Evolutionary conservation across 2,113 vertebrate species (phyloP).

Genomic region (Danionella cerebrum): DNA sequence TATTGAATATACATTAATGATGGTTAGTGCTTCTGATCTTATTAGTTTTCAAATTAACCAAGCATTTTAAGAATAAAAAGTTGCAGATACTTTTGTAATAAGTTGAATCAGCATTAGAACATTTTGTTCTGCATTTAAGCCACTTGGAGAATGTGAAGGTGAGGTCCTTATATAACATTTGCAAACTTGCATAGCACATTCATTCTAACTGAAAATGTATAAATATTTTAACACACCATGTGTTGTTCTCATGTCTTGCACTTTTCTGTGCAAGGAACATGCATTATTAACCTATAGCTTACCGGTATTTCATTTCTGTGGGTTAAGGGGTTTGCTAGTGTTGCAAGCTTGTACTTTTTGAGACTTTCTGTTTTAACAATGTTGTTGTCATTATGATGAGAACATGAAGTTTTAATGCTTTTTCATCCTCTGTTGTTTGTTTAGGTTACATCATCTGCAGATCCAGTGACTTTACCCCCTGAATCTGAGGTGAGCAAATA

Average conservation of each 20-base stretch:
- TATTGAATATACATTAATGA: too few relatives aligned
- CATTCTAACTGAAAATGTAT: too few relatives aligned
- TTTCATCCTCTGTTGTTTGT: neutral
- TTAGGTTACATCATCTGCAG: neutral
- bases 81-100: neutral
- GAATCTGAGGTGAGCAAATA: slow-evolving; percentile 3
- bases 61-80: neutral
- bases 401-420: neutral
- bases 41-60: neutral
- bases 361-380: too few relatives aligned
- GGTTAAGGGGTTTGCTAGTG: too few relatives aligned
- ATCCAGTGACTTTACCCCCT: neutral
- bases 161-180: too few relatives aligned
- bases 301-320: too few relatives aligned
- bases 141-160: too few relatives aligned
- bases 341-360: too few relatives aligned
- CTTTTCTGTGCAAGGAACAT: neutral
- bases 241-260: neutral
- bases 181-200: too few relatives aligned
- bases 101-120: neutral
- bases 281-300: neutral
- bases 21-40: too few relatives aligned
- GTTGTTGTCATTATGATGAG: neutral
- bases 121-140: neutral
- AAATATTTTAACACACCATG: neutral